Conservation (phyloP, 2,797 vertebrate species). For the Tenualosa thibaudeaui region DNA sequence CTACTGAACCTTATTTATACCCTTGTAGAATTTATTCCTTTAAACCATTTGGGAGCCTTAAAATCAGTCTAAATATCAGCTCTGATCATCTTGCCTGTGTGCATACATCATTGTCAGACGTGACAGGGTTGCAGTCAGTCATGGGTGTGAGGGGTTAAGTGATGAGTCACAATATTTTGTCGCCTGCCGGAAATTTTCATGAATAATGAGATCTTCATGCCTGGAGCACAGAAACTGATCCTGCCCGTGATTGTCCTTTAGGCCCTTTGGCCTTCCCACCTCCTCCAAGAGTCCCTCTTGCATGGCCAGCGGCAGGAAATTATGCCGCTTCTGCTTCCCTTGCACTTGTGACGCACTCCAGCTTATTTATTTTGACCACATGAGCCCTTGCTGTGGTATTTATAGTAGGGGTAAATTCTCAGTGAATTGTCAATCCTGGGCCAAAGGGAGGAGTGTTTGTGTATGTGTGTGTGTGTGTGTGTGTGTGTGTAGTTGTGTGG, state of each 20-base stretch:
- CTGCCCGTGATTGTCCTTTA: constrained; percentile 30
- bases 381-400: constrained; percentile 70
- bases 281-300: not conserved
- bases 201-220: constrained; percentile 21
- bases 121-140: not conserved
- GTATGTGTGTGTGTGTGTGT: not conserved
- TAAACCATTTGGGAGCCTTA: not conserved
- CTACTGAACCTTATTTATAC: not conserved
- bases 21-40: not conserved
- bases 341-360: constrained; percentile 52
- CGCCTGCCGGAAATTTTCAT: constrained; percentile 32
- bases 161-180: constrained; percentile 46
- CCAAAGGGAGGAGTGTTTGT: constrained; percentile 41
- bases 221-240: constrained; percentile 42
- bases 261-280: constrained; percentile 31
- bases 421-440: constrained; percentile 67
- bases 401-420: constrained; percentile 70
- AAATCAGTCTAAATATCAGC: not conserved
- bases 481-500: constrained; percentile 9
- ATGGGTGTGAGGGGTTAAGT: not conserved
- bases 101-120: not conserved
- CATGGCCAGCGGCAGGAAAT: constrained; percentile 30
- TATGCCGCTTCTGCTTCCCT: constrained; percentile 48
- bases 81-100: not conserved
- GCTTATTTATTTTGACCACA: constrained; percentile 76